A percentile compares a stretch with the other conserved stretches of the same genome.
phyloP scores from a whole-genome alignment of 2,797 vertebrate species.

The Rhodeus uyekii region DNA sequence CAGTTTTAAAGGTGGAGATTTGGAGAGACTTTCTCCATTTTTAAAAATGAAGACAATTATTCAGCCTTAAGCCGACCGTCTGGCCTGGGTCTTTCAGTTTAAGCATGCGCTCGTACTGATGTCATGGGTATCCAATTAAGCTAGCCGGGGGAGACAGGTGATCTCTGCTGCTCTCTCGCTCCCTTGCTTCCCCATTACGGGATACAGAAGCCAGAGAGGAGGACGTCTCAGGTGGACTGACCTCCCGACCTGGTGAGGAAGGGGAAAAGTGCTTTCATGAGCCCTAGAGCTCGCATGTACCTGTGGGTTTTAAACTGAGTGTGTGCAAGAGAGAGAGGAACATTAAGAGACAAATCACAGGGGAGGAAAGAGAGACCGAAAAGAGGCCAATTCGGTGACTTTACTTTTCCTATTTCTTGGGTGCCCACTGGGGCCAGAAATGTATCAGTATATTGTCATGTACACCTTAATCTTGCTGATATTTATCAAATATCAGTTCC shows the following conservation, averaged over 20 bases:
- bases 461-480: background rate
- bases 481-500: background rate
- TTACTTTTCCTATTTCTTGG: background rate
- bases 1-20: conserved; percentile 17
- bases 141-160: conserved; percentile 28
- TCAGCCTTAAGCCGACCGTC: conserved; percentile 40
- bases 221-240: conserved; percentile 65
- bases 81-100: conserved; percentile 43
- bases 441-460: conserved; percentile 17
- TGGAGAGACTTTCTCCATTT: conserved; percentile 17
- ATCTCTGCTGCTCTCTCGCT: conserved; percentile 17
- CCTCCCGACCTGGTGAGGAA: conserved; percentile 69
- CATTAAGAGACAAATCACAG: conserved; percentile 21
- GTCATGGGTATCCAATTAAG: conserved; percentile 54
- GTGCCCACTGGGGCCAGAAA: conserved; percentile 1
- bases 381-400: conserved; percentile 18
- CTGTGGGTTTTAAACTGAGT: conserved; percentile 58
- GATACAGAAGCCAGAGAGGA: conserved; percentile 68
- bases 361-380: background rate
- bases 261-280: conserved; percentile 63
- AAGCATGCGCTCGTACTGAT: conserved; percentile 37
- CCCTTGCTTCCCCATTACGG: conserved; percentile 53
- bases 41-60: conserved; percentile 48
- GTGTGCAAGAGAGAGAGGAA: background rate
- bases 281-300: conserved; percentile 65